Percentiles rank a stretch among this genome's conserved stretches.
These are phyloP conservation scores for Antitype chi DNA, from an alignment of 2,888 invertebrate species.

Conservation along the genomic window DNA sequence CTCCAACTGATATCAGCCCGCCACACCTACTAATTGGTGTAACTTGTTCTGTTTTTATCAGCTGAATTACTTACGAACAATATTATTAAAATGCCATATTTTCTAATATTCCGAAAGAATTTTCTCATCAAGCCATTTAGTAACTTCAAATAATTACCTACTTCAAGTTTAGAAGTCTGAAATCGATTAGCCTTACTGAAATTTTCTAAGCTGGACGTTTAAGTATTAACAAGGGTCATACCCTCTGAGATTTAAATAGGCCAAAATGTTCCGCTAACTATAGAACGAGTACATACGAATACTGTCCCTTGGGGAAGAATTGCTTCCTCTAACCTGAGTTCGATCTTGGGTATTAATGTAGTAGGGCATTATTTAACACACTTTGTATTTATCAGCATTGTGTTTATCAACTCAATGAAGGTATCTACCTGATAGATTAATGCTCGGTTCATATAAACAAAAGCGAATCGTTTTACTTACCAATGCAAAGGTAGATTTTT, in stretches of 20 bases:
- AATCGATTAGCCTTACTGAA: not conserved
- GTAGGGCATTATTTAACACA: conserved; percentile 26
- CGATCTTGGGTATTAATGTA: conserved; percentile 14
- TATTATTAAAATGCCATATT: not conserved
- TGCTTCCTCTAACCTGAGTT: conserved; percentile 16
- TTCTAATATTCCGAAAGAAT: not conserved
- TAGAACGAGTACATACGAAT: not conserved
- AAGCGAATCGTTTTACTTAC: too few relatives aligned
- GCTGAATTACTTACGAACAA: not conserved
- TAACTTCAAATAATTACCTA: not conserved
- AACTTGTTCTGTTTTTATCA: not conserved
- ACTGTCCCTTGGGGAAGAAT: conserved; percentile 6
- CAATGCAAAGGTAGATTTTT: too few relatives aligned
- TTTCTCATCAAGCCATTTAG: not conserved
- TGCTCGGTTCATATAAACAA: too few relatives aligned
- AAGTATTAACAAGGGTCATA: conserved; percentile 16
- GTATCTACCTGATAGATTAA: too few relatives aligned
- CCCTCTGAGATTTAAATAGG: conserved; percentile 12
- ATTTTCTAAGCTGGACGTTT: not conserved
- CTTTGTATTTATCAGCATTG: not conserved
- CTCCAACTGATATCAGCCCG: too few relatives aligned
- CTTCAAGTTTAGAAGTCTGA: not conserved
- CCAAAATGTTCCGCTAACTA: conserved; percentile 23
- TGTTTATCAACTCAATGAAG: not conserved
- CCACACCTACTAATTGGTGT: too few relatives aligned